phyloP scores from a whole-genome alignment of 2,113 vertebrate species.

The Labrus mixtus region DNA sequence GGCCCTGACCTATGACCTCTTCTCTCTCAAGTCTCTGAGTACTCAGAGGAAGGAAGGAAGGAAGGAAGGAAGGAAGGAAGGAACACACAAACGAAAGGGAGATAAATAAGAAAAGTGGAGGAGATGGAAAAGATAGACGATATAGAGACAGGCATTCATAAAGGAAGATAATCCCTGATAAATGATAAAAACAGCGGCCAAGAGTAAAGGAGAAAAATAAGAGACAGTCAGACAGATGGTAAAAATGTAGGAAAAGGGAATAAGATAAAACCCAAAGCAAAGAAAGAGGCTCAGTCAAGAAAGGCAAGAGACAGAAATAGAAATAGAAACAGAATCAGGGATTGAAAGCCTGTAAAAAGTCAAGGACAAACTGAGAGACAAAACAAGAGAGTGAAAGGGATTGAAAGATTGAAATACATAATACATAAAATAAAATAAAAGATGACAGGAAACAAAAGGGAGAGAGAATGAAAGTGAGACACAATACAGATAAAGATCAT shows the following conservation, averaged over 20 bases:
- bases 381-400: neutral
- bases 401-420: neutral
- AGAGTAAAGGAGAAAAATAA: neutral
- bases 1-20: slow-evolving; percentile 50
- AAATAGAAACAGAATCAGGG: neutral
- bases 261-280: neutral
- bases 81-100: neutral
- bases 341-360: too few relatives aligned
- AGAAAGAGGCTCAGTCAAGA: neutral
- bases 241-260: neutral
- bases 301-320: neutral
- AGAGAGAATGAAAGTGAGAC: neutral
- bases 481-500: neutral
- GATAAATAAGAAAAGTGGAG: neutral
- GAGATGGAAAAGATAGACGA: neutral
- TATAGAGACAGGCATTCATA: neutral
- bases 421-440: too few relatives aligned
- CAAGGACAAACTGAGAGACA: neutral
- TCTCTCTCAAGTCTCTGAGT: slow-evolving; percentile 29
- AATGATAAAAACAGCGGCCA: neutral
- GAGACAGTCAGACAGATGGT: too few relatives aligned
- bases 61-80: neutral
- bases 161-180: neutral
- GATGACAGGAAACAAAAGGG: neutral
- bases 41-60: slow-evolving; percentile 30